Evolutionary conservation across 53 echinoderm and acorn worm genomes (phyloP).

Genomic region (Mesocentrotus franciscanus): DNA sequence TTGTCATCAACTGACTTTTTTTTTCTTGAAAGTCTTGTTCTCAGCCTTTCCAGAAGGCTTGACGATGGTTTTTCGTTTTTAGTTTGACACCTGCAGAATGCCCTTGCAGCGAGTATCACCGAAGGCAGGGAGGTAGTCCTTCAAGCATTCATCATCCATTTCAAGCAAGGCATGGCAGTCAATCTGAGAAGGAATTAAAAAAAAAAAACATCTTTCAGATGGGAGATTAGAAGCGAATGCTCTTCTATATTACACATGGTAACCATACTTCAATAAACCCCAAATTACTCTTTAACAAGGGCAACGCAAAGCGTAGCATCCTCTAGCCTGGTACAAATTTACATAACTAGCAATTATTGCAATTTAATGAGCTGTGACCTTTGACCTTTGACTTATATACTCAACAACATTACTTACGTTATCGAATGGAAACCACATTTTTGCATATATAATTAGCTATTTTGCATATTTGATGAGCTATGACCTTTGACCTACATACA

Average conservation of each 20-base stretch:
- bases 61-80: neutral
- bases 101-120: constrained; percentile 65
- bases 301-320: neutral
- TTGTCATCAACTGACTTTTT: neutral
- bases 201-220: neutral
- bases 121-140: constrained; percentile 57
- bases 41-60: neutral
- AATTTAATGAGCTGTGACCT: neutral
- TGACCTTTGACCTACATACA: too few relatives aligned
- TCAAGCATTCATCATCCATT: constrained; percentile 62
- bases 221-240: neutral
- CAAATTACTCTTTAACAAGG: constrained; percentile 12
- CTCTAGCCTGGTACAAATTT: constrained; percentile 5
- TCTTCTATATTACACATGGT: too few relatives aligned
- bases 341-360: neutral
- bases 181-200: constrained; percentile 14
- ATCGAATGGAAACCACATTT: too few relatives aligned
- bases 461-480: too few relatives aligned
- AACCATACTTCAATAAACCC: constrained; percentile 3
- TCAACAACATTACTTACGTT: too few relatives aligned
- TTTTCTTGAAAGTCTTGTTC: neutral
- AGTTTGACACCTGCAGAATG: constrained; percentile 52
- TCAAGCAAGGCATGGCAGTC: constrained; percentile 10
- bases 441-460: too few relatives aligned
- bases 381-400: neutral